Percentiles rank a stretch among this genome's conserved stretches.
Conservation (phyloP, 2,113 vertebrate genomes). For the Pipa parva region DNA sequence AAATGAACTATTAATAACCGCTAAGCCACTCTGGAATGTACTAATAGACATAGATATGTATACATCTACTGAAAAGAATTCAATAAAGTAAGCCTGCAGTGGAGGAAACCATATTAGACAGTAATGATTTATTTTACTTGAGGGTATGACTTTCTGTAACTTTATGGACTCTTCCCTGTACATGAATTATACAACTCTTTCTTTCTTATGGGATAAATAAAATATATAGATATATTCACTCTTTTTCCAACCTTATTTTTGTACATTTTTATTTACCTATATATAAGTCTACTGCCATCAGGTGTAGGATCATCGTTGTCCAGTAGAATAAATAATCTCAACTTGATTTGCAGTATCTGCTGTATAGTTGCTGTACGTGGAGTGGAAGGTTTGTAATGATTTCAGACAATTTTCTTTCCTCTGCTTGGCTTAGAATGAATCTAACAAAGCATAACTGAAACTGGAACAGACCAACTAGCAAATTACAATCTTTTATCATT, state of each 20-base stretch:
- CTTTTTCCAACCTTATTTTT: constrained; percentile 53
- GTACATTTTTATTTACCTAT: constrained; percentile 59
- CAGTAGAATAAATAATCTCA: constrained; percentile 58
- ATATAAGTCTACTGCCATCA: constrained; percentile 51
- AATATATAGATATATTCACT: constrained; percentile 57
- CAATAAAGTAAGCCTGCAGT: constrained; percentile 5
- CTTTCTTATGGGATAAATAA: constrained; percentile 65
- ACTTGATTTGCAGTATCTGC: constrained; percentile 47
- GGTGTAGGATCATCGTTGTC: constrained; percentile 56
- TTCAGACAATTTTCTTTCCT: background rate
- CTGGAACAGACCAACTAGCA: background rate
- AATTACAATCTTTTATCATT: background rate
- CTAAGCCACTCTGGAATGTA: background rate
- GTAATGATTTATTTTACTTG: constrained; percentile 57
- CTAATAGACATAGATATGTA: background rate
- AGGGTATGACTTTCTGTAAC: constrained; percentile 57
- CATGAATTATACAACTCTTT: constrained; percentile 59
- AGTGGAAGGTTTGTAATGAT: background rate
- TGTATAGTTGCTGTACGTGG: background rate
- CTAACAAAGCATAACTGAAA: background rate
- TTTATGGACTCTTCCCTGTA: constrained; percentile 57
- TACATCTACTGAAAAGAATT: background rate
- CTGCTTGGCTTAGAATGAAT: background rate
- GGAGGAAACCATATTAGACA: background rate
- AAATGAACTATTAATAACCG: background rate